Evolutionary conservation across 2,797 vertebrate species (phyloP), one percentile per base, ranked within the genome.

Genomic region (Poeciliopsis paucimaculata): DNA sequence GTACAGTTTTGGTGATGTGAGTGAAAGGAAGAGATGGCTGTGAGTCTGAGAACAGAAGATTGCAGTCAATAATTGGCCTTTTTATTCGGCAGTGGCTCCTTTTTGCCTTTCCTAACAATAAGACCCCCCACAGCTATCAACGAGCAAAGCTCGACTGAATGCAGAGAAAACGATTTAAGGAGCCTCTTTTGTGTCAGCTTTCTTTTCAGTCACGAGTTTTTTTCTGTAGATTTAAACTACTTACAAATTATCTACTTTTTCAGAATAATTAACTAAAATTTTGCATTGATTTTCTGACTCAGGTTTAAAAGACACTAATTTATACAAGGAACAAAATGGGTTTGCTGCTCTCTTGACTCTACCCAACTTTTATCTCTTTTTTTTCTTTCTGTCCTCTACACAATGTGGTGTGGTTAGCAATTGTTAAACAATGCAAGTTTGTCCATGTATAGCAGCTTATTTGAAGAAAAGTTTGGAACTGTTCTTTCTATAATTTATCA

Each of bases 401-500:
- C 77, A 75, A 64, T 73, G 28, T 55, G 8, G 18, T 55, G 79
- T 72, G 53, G 43, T 62, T 28, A 41, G 82, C 77, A 72, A 87
- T 88, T 89, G 82, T 92, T 89, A 79, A 86, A 85, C 76, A 82
- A 72, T 45, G 60, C 81, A 76, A 74, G 49, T 83, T 78, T 83
- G 45, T 87, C 41, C 91, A 88, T 94, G 91, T 79, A 92, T 84
- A 90, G 72, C 80, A 74, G 78, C 79, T 80, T 18, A 76, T 83
- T 72, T 72, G 71, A 87, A 79, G 68, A 72, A 77, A 80, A 78
- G 73, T 46, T 81, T 83, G 47, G 66, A 84, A 78, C 66, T 77
- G 77, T 76, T 36, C 66, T 81, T 81, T 84, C 84, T 73, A 36
- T 92, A 95, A 95, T 80, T 94, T 95, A 94, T 90, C 82, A 55